phyloP scores from a whole-genome alignment of 2,888 invertebrate species.

The Fragum sueziense region DNA sequence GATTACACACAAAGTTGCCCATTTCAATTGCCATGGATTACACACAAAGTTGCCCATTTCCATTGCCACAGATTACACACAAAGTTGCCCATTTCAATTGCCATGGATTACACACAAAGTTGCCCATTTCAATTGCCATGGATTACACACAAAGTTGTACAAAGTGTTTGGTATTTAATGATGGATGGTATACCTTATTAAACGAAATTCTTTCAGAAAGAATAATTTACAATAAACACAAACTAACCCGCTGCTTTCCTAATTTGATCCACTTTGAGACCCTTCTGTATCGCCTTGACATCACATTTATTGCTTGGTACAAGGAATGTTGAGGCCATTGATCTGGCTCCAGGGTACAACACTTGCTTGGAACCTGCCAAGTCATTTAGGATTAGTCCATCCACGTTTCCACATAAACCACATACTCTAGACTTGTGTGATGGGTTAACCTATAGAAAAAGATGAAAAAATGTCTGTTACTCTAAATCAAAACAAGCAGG shows the following conservation, averaged over 20 bases:
- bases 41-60: too few species aligned
- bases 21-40: too few species aligned
- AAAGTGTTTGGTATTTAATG: neutral
- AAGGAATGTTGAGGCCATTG: constrained; percentile 53
- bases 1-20: too few species aligned
- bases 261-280: constrained; percentile 37
- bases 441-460: constrained; percentile 41
- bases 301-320: constrained; percentile 56
- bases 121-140: neutral
- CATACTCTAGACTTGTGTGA: constrained; percentile 55
- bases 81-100: neutral
- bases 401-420: constrained; percentile 63
- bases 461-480: neutral
- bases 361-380: constrained; percentile 44
- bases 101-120: neutral
- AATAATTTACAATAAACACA: neutral
- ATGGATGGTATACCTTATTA: neutral
- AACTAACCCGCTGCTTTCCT: constrained; percentile 8
- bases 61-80: neutral
- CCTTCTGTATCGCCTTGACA: constrained; percentile 29
- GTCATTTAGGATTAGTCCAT: constrained; percentile 44
- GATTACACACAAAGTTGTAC: neutral
- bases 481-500: too few species aligned
- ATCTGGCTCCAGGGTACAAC: constrained; percentile 34
- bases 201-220: neutral